Evolutionary conservation across 2,113 vertebrate genomes (phyloP), one percentile per base, ranked within the genome.

Genomic region (Morone saxatilis): DNA sequence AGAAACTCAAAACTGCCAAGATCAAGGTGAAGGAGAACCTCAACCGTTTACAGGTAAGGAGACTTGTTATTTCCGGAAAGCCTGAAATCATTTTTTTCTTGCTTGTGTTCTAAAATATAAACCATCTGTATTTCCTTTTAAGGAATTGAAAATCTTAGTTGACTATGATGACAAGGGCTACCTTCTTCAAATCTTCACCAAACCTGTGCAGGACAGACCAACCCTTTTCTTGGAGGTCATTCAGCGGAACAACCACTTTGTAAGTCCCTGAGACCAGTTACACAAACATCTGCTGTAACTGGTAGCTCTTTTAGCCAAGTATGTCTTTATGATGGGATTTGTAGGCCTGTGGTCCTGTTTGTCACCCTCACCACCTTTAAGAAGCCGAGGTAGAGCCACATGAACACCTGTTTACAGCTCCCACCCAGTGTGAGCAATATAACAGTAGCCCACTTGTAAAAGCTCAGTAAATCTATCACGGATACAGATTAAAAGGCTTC

Each of bases 201-300:
- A 97, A 81, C 96, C 96, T 1, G 84, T 96, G 69, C 96, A 96
- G 86, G 96, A 97, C 93, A 87, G 96, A 60, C 96, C 96, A 0
- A 96, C 96, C 0, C 95, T 97, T 50, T 96, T 97, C 91, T 57
- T 97, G 86, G 96, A 97, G 88, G 94, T 96, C 89, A 96, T 97
- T 79, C 96, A 96, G 88, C 92, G 96, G 74, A 73, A 95, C 82
- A 96, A 96, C 83, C 96, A 96, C 93, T 94, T 84, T 86, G 96
- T 97, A 76, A 95, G 96, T 85, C 9, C 43, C 12, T 7, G n/a
- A 53, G 14, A 38, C 47, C 36, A 70, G 43, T 76, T n/a, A 47
- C 7, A 36, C 19, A 53, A 43, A 50, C 5, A 51, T 16, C 81
- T 56, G 31, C 43, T 84, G 0, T 48, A n/a, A 20, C 19, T 57